These are phyloP conservation scores for Orchesella cincta DNA, from an alignment of 1,140 invertebrate genomes.

Conservation along the genomic window DNA sequence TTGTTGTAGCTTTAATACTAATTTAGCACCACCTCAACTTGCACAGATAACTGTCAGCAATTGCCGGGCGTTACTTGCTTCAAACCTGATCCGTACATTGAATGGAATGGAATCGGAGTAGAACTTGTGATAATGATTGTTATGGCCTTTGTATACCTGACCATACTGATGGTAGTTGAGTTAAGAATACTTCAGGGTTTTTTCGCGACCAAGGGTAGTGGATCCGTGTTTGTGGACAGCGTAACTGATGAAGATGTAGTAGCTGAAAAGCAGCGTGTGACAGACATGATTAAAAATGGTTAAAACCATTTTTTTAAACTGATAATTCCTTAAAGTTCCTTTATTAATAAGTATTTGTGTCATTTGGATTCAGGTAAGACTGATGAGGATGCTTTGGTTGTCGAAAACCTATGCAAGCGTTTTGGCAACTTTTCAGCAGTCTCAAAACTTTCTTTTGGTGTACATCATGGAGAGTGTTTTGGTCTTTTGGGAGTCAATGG, in stretches of 20 bases:
- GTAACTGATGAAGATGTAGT: constrained; percentile 25
- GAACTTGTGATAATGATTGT: not conserved
- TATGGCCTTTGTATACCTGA: constrained; percentile 19
- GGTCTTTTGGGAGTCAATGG: constrained; percentile 56
- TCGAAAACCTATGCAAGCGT: constrained; percentile 41
- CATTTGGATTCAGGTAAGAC: not conserved
- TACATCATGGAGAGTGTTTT: constrained; percentile 50
- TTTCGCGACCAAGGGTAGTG: constrained; percentile 36
- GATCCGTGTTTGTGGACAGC: constrained; percentile 27
- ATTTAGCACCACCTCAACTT: too few species aligned
- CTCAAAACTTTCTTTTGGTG: constrained; percentile 43
- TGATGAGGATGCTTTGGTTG: not conserved
- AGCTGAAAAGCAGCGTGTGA: not conserved
- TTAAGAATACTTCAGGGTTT: too few species aligned
- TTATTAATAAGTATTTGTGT: not conserved
- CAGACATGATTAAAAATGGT: not conserved
- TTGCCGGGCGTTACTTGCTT: constrained; percentile 35
- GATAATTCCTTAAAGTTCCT: not conserved
- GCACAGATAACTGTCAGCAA: constrained; percentile 39
- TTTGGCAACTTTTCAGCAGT: constrained; percentile 48
- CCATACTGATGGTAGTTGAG: constrained; percentile 45
- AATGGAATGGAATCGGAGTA: constrained; percentile 38
- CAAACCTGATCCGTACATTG: constrained; percentile 40
- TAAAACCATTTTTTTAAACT: not conserved
- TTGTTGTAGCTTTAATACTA: too few species aligned